These are phyloP conservation scores for Ischnura elegans DNA, from an alignment of 2,888 invertebrate species.

Conservation along the genomic window DNA sequence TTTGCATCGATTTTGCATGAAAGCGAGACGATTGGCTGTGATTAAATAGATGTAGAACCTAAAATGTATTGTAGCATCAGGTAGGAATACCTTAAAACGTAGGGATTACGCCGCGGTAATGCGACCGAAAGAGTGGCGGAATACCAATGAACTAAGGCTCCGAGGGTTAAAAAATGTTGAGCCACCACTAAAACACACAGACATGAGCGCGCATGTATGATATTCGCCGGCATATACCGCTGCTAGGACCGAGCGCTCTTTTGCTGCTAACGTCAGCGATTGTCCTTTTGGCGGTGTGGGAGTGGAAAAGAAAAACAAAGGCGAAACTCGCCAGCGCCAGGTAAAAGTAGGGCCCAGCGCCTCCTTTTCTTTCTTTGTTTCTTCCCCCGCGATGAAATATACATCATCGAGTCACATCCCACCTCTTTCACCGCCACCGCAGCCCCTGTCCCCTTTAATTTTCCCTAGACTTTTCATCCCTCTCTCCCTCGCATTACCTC, in stretches of 20 bases:
- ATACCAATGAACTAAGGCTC: not conserved
- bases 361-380: not conserved
- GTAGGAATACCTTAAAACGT: not conserved
- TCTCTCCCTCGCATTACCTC: not conserved
- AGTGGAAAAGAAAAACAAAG: not conserved
- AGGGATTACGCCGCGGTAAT: not conserved
- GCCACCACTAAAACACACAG: too few relatives aligned
- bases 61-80: too few relatives aligned
- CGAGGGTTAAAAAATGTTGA: not conserved
- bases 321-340: constrained; percentile 17
- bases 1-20: too few relatives aligned
- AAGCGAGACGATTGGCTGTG: too few relatives aligned
- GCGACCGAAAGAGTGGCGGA: not conserved
- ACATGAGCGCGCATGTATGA: not conserved
- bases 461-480: constrained; percentile 17
- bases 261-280: constrained; percentile 40
- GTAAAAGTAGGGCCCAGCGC: not conserved
- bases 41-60: too few relatives aligned
- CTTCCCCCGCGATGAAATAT: not conserved
- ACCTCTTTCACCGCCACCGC: not conserved
- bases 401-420: constrained; percentile 27
- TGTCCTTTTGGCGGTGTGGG: not conserved
- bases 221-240: not conserved
- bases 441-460: constrained; percentile 10
- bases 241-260: not conserved